phyloP scores from a whole-genome alignment of 2,888 invertebrate species.

The Lepetodrilus schrolli region DNA sequence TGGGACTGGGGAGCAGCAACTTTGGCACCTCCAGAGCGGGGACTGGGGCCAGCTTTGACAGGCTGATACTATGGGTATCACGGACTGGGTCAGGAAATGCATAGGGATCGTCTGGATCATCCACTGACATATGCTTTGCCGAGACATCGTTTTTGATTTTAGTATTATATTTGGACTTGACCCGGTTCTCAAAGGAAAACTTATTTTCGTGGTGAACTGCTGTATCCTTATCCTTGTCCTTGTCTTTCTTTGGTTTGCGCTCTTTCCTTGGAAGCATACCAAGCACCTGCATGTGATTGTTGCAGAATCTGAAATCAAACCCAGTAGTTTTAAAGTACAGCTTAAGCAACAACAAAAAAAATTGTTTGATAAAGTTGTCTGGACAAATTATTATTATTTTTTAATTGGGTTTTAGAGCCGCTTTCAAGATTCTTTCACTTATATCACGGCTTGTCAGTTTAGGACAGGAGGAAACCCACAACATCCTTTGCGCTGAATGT shows the following conservation, averaged over 20 bases:
- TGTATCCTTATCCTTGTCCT: constrained; percentile 40
- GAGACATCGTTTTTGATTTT: constrained; percentile 27
- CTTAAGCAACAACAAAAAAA: no score
- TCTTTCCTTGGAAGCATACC: constrained; percentile 69
- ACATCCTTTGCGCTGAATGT: no score
- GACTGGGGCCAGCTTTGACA: constrained; percentile 34
- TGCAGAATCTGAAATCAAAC: constrained; percentile 76
- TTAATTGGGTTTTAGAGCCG: no score
- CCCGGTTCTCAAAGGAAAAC: constrained; percentile 59
- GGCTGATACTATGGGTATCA: constrained; percentile 38
- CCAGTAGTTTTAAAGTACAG: no score
- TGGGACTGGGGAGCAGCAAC: constrained; percentile 28
- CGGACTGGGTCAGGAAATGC: constrained; percentile 63
- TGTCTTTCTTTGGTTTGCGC: constrained; percentile 62
- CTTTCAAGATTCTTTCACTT: no score
- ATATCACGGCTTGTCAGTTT: no score
- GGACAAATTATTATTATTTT: no score
- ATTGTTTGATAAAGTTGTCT: no score
- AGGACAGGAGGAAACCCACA: no score
- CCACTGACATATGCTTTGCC: constrained; percentile 39
- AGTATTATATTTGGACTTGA: constrained; percentile 52
- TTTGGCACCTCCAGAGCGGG: neutral
- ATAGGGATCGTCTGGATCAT: constrained; percentile 69
- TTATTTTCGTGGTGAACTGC: constrained; percentile 43
- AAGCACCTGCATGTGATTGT: constrained; percentile 77